Evolutionary conservation across 2,888 invertebrate species (phyloP).

Genomic region (Sminthurinus aureus): DNA sequence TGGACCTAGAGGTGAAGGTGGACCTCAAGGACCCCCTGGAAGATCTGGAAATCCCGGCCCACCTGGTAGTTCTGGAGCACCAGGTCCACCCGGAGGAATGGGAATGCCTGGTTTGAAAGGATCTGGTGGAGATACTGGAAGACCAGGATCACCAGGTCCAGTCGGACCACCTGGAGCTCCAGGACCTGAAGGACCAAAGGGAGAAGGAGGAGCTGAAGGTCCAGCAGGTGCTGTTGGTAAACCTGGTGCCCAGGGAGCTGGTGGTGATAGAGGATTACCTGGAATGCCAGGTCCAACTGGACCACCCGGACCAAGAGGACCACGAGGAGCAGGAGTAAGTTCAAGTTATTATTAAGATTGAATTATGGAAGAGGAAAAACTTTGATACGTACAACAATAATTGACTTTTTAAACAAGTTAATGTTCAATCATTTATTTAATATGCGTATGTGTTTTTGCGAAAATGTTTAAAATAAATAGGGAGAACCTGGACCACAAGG

Average conservation of each 20-base stretch:
- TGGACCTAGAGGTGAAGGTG: conserved; percentile 78
- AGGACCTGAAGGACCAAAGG: conserved; percentile 78
- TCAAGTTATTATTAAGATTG: neutral
- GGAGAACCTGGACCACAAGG: conserved; percentile 78
- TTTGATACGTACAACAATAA: neutral
- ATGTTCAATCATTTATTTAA: neutral
- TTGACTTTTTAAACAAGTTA: neutral
- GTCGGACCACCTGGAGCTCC: conserved; percentile 75
- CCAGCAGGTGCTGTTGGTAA: conserved; percentile 75
- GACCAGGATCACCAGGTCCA: conserved; percentile 72
- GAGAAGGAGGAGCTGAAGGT: conserved; percentile 75
- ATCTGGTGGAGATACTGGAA: conserved; percentile 73
- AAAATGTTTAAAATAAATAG: conserved; percentile 63
- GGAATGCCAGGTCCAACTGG: conserved; percentile 72
- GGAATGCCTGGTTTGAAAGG: conserved; percentile 78
- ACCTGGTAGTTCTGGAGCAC: conserved; percentile 71
- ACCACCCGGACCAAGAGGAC: conserved; percentile 71
- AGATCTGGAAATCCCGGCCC: conserved; percentile 78
- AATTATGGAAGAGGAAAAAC: neutral
- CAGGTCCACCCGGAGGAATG: conserved; percentile 73
- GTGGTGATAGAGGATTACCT: conserved; percentile 71
- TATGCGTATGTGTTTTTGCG: no score
- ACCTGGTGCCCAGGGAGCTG: conserved; percentile 72
- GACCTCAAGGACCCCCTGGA: conserved; percentile 79
- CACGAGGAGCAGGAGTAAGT: conserved; percentile 71